These are phyloP conservation scores for Spialia ferax DNA, from an alignment of 2,888 invertebrate genomes.

Conservation along the genomic window DNA sequence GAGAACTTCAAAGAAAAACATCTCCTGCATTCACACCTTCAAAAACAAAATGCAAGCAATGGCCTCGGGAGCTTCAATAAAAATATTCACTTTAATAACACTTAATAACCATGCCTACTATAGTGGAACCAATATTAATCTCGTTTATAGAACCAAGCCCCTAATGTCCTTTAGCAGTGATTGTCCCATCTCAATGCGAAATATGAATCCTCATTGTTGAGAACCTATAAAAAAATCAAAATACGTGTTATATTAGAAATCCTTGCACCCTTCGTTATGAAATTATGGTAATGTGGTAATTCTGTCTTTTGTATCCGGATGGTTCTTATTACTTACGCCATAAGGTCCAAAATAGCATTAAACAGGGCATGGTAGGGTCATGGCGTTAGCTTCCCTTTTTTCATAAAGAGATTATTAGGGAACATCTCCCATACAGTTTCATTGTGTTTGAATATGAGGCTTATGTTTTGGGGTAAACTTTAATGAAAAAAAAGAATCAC, in stretches of 20 bases:
- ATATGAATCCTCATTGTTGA: conserved; percentile 63
- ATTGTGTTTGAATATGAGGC: conserved; percentile 60
- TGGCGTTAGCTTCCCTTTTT: conserved; percentile 58
- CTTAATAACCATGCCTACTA: neutral
- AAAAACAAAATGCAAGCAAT: neutral
- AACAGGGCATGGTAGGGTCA: conserved; percentile 53
- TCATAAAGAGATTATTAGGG: conserved; percentile 74
- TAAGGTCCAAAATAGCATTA: conserved; percentile 47
- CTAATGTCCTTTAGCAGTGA: conserved; percentile 43
- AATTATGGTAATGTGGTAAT: conserved; percentile 74
- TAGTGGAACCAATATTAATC: conserved; percentile 29
- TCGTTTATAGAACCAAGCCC: conserved; percentile 36
- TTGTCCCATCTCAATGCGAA: conserved; percentile 56
- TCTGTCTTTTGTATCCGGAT: conserved; percentile 38
- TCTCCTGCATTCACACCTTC: neutral
- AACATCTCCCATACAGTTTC: conserved; percentile 69
- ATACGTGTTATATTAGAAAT: conserved; percentile 77
- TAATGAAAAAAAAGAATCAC: conserved; percentile 66
- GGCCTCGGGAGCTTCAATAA: neutral
- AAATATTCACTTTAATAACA: conserved; percentile 7
- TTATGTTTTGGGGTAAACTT: conserved; percentile 57
- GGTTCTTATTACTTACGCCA: conserved; percentile 42
- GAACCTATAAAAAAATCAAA: conserved; percentile 71
- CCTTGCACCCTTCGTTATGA: conserved; percentile 76
- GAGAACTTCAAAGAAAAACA: too few species aligned